Percentiles rank a stretch among this genome's conserved stretches.
phyloP scores from a whole-genome alignment of 1,140 invertebrate genomes.

The Branchinecta lynchi region DNA sequence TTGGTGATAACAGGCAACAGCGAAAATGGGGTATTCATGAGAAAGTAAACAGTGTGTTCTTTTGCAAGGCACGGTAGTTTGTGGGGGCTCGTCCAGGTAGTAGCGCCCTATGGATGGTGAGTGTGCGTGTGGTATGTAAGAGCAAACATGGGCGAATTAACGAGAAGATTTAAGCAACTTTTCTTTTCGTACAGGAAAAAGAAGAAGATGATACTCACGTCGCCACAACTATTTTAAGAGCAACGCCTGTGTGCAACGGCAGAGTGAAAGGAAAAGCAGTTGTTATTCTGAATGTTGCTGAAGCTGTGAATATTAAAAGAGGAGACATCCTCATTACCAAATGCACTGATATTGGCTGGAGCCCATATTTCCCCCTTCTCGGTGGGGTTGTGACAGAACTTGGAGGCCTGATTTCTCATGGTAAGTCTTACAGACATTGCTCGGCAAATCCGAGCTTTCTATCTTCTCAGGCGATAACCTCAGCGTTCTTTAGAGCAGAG shows the following conservation, averaged over 20 bases:
- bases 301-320: conserved; percentile 28
- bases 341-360: conserved; percentile 70
- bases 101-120: too few species aligned
- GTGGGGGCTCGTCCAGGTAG: too few species aligned
- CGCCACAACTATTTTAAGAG: conserved; percentile 31
- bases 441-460: too few species aligned
- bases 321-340: conserved; percentile 64
- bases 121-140: too few species aligned
- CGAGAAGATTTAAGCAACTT: too few species aligned
- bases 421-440: conserved; percentile 31
- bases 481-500: too few species aligned
- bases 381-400: conserved; percentile 65
- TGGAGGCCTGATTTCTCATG: conserved; percentile 69
- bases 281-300: conserved; percentile 40
- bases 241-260: conserved; percentile 54
- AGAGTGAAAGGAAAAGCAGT: conserved; percentile 46
- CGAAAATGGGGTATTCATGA: too few species aligned
- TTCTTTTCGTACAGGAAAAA: background rate
- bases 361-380: conserved; percentile 66
- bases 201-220: background rate
- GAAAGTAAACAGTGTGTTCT: too few species aligned
- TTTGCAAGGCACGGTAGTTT: too few species aligned
- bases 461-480: too few species aligned
- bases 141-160: too few species aligned
- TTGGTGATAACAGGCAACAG: too few species aligned